Percentiles rank a stretch among this genome's conserved stretches.
phyloP scores from a whole-genome alignment of 2,797 vertebrate genomes.

The Neosilurus mollespiculum region DNA sequence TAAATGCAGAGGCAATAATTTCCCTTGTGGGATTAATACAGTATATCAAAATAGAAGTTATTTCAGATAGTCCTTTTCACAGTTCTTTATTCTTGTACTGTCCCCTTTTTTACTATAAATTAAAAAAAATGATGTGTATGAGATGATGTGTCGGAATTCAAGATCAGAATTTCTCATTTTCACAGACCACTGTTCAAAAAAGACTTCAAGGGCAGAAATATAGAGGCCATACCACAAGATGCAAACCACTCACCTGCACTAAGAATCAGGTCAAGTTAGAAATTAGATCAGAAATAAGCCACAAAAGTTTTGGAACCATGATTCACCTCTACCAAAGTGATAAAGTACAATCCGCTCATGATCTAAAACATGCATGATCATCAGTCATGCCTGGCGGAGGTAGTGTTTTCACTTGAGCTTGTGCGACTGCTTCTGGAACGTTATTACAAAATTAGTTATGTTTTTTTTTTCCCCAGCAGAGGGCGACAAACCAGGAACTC shows the following conservation, averaged over 20 bases:
- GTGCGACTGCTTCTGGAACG: background rate
- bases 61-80: background rate
- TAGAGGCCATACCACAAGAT: background rate
- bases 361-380: background rate
- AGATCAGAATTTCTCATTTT: background rate
- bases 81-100: background rate
- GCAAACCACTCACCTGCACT: background rate
- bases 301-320: background rate
- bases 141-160: background rate
- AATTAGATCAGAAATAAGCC: background rate
- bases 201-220: background rate
- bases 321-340: background rate
- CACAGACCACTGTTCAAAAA: background rate
- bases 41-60: background rate
- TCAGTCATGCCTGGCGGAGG: background rate
- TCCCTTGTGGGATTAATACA: too few relatives aligned
- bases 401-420: background rate
- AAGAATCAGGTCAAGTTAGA: background rate
- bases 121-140: background rate
- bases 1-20: too few relatives aligned
- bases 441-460: background rate
- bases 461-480: background rate
- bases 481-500: conserved; percentile 20
- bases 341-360: background rate
- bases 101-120: background rate